Evolutionary conservation across 1,140 invertebrate genomes (phyloP).

Genomic region (Odontomachus brunneus): DNA sequence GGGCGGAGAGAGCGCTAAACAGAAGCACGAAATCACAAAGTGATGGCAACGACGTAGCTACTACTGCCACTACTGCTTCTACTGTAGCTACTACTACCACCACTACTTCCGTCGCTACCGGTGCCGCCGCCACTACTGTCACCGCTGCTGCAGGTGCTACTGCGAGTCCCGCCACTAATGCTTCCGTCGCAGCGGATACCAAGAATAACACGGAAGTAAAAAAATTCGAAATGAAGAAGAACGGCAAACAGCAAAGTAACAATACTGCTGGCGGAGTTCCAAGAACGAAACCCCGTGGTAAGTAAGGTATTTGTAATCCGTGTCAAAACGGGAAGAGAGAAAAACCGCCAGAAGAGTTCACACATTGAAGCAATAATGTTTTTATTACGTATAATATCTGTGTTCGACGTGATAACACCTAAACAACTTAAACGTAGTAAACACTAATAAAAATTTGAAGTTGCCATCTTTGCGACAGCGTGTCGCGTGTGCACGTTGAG

Average conservation of each 20-base stretch:
- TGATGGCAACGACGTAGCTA: constrained; percentile 57
- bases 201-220: constrained; percentile 71
- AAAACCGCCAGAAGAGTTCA: too few relatives aligned
- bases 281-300: constrained; percentile 76
- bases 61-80: constrained; percentile 52
- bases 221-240: constrained; percentile 71
- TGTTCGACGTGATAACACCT: too few relatives aligned
- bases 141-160: constrained; percentile 42
- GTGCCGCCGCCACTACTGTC: constrained; percentile 6
- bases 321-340: neutral
- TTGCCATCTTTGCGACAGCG: too few relatives aligned
- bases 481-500: neutral
- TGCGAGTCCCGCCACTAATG: constrained; percentile 27
- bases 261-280: constrained; percentile 66
- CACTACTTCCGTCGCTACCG: constrained; percentile 39
- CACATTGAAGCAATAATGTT: too few relatives aligned
- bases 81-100: constrained; percentile 55
- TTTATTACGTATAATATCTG: too few relatives aligned
- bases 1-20: constrained; percentile 81
- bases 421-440: too few relatives aligned
- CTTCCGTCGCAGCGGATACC: constrained; percentile 24
- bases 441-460: too few relatives aligned
- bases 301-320: constrained; percentile 2
- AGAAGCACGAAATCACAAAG: constrained; percentile 73
- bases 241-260: constrained; percentile 68